Base-by-base conservation (phyloP, 2,113 vertebrate species). In the Grus americana region DNA sequence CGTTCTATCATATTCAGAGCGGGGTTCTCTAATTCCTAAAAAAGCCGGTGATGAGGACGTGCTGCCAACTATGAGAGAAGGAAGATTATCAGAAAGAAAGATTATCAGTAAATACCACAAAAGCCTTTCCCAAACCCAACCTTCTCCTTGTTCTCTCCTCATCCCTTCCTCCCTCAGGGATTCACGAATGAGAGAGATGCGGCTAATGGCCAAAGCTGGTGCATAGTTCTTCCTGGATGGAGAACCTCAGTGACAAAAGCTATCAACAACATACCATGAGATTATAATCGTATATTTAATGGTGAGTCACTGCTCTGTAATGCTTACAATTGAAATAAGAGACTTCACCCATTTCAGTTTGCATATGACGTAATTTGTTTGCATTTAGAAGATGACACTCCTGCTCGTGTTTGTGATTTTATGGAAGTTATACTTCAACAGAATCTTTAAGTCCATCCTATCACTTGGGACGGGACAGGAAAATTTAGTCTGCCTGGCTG, bases 11-110 rank as follows among this genome's bases (percentile, higher is more conserved):
- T 99, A 99, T 63, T 99, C 98, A 68, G 98, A 99, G 97, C 98
- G 98, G 95, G 99, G 98, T 88, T 99, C 99, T 97, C 99, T 98
- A 96, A 99, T 98, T 96, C 99, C 99, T 98, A 99, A 96, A 95
- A 99, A 95, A 57, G 99, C 99, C 86, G 99, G 99, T 96, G 99
- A 99, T 8, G 99, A 99, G 80, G 99, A 99, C 40, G 99, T 99
- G 97, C 99, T 99, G 98, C 99, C 99, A 82, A 99, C 99, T 99
- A 57, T 8, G 46, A 58, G 70, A 79, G 86, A 66, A 88, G 80
- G 55, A 40, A 71, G 52, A 62, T 55, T 55, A 30, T 27, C 38
- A 38, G 38, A 88, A 66, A 88, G 80, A 58, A 40, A 71, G 52
- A 62, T 55, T 55, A 30, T 29, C 40, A 49, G 38, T 15, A 23